A percentile compares a stretch with the other conserved stretches of the same genome.
Evolutionary conservation across 1,140 invertebrate species (phyloP).

Genomic region (Apis mellifera): DNA sequence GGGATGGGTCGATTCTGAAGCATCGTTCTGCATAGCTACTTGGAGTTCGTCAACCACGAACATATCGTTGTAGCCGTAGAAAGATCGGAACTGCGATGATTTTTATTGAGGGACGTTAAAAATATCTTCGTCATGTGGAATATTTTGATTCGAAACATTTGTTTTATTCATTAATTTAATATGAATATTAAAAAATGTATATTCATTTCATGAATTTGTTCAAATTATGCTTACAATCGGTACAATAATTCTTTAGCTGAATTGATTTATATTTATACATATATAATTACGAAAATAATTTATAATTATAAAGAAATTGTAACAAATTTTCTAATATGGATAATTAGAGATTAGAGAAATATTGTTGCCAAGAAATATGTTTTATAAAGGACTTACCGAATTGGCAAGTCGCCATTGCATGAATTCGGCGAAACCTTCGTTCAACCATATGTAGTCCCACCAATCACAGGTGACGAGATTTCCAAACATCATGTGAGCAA

Average conservation of each 20-base stretch:
- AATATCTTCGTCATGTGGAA: no score
- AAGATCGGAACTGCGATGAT: constrained; percentile 51
- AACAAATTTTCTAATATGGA: no score
- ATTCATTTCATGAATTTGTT: no score
- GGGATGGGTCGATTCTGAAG: constrained; percentile 53
- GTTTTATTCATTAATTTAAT: background rate
- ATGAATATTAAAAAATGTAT: no score
- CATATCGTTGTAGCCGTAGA: constrained; percentile 52
- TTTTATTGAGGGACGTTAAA: background rate
- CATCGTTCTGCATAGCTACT: constrained; percentile 68
- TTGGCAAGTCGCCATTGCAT: constrained; percentile 77
- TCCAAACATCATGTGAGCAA: constrained; percentile 88
- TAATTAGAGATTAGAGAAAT: no score
- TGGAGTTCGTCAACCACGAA: constrained; percentile 81
- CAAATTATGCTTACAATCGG: no score
- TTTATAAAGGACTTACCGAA: constrained; percentile 42
- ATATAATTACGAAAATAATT: no score
- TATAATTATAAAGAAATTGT: no score
- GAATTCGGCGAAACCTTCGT: constrained; percentile 87
- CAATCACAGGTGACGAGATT: constrained; percentile 86
- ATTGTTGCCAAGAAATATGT: no score
- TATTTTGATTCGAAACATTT: background rate
- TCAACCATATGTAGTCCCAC: constrained; percentile 87
- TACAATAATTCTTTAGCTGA: no score
- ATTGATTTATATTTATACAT: no score